phyloP scores from a whole-genome alignment of 2,888 invertebrate species.

The Maniola hyperantus region DNA sequence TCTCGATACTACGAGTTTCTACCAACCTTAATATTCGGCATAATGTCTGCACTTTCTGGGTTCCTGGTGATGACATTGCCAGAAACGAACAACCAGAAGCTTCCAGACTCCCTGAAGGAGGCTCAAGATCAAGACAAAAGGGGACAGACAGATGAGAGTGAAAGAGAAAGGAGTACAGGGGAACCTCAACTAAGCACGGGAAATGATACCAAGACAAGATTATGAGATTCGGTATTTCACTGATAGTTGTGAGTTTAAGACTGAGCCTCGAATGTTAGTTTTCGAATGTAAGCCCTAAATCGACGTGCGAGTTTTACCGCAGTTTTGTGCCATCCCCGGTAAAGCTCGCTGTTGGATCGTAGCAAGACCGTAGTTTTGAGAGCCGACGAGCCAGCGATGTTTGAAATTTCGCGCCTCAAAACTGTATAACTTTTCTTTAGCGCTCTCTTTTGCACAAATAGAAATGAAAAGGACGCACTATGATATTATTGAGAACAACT shows the following conservation, averaged over 20 bases:
- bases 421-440: too few relatives aligned
- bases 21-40: slow-evolving; percentile 83
- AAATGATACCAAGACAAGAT: slow-evolving; percentile 49
- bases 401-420: too few relatives aligned
- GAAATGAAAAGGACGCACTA: too few relatives aligned
- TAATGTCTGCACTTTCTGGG: slow-evolving; percentile 80
- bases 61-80: slow-evolving; percentile 82
- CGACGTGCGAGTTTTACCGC: too few relatives aligned
- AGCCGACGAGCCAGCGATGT: too few relatives aligned
- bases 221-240: slow-evolving; percentile 36
- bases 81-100: slow-evolving; percentile 83
- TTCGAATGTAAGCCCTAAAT: background rate
- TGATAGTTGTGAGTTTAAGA: slow-evolving; percentile 27
- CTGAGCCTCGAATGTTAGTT: slow-evolving; percentile 22
- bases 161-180: slow-evolving; percentile 36
- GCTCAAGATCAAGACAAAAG: slow-evolving; percentile 74
- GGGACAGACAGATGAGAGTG: slow-evolving; percentile 31
- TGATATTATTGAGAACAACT: too few relatives aligned
- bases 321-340: too few relatives aligned
- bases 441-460: too few relatives aligned
- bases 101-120: slow-evolving; percentile 84
- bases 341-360: too few relatives aligned
- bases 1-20: slow-evolving; percentile 69
- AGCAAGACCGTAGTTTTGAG: too few relatives aligned
- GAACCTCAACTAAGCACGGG: slow-evolving; percentile 37